A percentile compares a stretch with the other conserved stretches of the same genome.
phyloP scores from a whole-genome alignment of 2,888 invertebrate species.

The Gasteruption jaculator region DNA sequence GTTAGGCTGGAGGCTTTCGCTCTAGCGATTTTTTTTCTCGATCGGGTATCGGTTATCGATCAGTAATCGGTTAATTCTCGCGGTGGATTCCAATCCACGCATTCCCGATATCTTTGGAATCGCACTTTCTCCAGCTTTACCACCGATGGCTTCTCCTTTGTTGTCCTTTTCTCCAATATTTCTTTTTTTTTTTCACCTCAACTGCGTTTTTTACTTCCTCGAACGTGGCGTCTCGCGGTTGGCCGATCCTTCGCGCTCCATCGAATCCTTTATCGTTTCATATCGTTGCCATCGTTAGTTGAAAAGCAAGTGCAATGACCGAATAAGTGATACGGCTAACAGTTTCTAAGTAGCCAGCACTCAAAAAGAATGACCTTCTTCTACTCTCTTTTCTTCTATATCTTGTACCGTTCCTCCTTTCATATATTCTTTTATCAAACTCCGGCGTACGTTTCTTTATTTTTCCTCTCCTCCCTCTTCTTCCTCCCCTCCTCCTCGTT shows the following conservation, averaged over 20 bases:
- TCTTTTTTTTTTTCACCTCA: conserved; percentile 26
- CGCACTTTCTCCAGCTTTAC: no score
- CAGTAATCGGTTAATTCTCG: no score
- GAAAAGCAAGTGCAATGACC: conserved; percentile 33
- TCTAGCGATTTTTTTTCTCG: no score
- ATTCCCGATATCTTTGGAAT: no score
- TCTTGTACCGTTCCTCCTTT: conserved; percentile 1
- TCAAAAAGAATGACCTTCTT: conserved; percentile 21
- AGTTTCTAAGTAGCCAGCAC: conserved; percentile 24
- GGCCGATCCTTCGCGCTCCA: conserved; percentile 27
- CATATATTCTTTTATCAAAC: not conserved
- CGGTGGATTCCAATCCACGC: no score
- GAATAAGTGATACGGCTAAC: conserved; percentile 27
- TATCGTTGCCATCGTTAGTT: conserved; percentile 19
- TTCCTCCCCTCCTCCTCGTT: not conserved
- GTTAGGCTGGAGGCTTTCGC: no score
- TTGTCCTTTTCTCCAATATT: conserved; percentile 11
- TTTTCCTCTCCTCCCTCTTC: not conserved
- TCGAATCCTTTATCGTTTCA: conserved; percentile 28
- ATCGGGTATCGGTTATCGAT: no score
- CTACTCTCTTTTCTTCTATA: not conserved
- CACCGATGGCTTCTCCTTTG: no score
- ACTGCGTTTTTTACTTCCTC: conserved; percentile 11
- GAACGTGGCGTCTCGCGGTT: conserved; percentile 19
- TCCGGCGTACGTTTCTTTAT: not conserved